phyloP scores from a whole-genome alignment of 1,140 invertebrate genomes.

The Drosophila auraria region DNA sequence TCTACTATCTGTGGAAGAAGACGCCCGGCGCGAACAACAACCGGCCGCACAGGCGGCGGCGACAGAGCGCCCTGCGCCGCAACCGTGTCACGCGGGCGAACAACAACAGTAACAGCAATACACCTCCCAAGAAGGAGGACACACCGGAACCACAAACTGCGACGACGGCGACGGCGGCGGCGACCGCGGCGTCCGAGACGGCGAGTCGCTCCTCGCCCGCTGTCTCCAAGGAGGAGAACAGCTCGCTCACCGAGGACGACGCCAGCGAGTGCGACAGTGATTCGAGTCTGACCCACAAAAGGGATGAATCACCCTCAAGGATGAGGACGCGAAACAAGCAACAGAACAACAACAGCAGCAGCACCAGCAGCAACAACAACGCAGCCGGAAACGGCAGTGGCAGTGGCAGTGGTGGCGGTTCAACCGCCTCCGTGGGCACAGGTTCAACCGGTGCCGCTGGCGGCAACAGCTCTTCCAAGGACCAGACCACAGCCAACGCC shows the following conservation, averaged over 20 bases:
- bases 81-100: constrained; percentile 92
- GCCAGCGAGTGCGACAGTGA: constrained; percentile 96
- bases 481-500: constrained; percentile 84
- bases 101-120: constrained; percentile 68
- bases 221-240: constrained; percentile 89
- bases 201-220: constrained; percentile 87
- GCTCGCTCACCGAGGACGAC: constrained; percentile 97
- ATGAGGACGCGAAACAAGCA: constrained; percentile 95
- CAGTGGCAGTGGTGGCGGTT: constrained; percentile 42
- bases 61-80: constrained; percentile 94
- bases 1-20: constrained; percentile 99
- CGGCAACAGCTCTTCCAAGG: constrained; percentile 59
- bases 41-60: constrained; percentile 94
- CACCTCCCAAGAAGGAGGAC: constrained; percentile 85
- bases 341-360: constrained; percentile 71
- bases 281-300: constrained; percentile 90
- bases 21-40: constrained; percentile 99
- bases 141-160: constrained; percentile 85
- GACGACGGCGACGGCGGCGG: constrained; percentile 82
- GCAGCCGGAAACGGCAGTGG: constrained; percentile 50
- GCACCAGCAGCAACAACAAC: constrained; percentile 53
- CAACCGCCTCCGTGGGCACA: constrained; percentile 32
- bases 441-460: constrained; percentile 47
- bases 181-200: constrained; percentile 81
- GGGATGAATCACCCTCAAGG: constrained; percentile 92